Conservation (phyloP, 2,113 vertebrate genomes). For the Polypterus bichir region DNA sequence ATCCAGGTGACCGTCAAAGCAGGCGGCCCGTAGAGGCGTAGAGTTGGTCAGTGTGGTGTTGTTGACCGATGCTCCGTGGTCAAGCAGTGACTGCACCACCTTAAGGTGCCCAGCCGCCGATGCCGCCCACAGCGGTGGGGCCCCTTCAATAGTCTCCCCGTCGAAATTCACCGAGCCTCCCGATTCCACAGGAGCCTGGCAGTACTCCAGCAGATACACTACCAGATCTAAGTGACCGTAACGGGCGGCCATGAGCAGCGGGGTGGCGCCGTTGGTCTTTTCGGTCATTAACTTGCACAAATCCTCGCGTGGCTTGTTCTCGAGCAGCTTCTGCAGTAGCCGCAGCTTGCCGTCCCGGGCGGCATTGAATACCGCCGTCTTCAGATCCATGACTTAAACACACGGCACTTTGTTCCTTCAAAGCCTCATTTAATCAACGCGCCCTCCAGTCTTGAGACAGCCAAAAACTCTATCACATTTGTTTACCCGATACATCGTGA, state of each 20-base stretch:
- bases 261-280: constrained; percentile 88
- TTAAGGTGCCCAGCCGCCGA: constrained; percentile 88
- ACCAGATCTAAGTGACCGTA: constrained; percentile 96
- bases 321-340: constrained; percentile 83
- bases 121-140: constrained; percentile 88
- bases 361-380: constrained; percentile 94
- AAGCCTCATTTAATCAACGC: too few species aligned
- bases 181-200: constrained; percentile 76
- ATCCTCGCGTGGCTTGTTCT: constrained; percentile 81
- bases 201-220: constrained; percentile 86
- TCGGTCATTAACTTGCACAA: constrained; percentile 76
- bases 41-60: constrained; percentile 95
- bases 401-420: too few species aligned
- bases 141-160: constrained; percentile 92
- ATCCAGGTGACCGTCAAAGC: constrained; percentile 92
- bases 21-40: constrained; percentile 82
- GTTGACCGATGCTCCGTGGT: constrained; percentile 89
- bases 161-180: constrained; percentile 94
- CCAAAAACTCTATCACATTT: too few species aligned
- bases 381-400: constrained; percentile 73
- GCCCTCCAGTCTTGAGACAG: too few species aligned
- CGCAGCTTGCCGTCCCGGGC: constrained; percentile 92
- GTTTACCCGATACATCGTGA: too few species aligned
- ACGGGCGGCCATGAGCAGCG: constrained; percentile 83
- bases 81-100: constrained; percentile 85